A percentile compares a stretch with the other conserved stretches of the same genome.
phyloP scores from a whole-genome alignment of 2,797 vertebrate species.

The Aythya fuligula region DNA sequence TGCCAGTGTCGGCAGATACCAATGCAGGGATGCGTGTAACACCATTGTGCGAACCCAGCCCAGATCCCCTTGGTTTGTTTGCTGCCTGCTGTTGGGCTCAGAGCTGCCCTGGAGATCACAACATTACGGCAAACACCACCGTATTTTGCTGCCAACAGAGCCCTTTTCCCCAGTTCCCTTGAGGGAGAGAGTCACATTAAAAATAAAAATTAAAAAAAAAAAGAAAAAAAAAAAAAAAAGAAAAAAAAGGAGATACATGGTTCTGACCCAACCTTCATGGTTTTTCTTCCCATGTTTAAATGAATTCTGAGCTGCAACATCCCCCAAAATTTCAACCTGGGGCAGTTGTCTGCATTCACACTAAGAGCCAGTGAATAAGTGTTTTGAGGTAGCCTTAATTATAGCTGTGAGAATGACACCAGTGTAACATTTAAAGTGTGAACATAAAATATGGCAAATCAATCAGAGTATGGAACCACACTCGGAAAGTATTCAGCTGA shows the following conservation, averaged over 20 bases:
- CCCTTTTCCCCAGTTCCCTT: neutral
- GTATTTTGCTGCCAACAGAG: neutral
- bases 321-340: neutral
- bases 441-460: conserved; percentile 64
- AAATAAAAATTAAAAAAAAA: neutral
- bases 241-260: neutral
- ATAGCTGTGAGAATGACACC: conserved; percentile 40
- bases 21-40: rapidly evolving
- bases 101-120: neutral
- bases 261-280: neutral
- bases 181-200: neutral
- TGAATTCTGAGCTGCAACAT: neutral
- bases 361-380: conserved; percentile 11
- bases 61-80: neutral
- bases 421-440: conserved; percentile 56
- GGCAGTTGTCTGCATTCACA: conserved; percentile 6
- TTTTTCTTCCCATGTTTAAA: conserved; percentile 23
- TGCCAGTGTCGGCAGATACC: neutral
- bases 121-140: neutral
- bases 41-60: neutral
- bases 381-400: conserved; percentile 34
- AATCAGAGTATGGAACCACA: conserved; percentile 46
- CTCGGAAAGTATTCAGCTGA: conserved; percentile 58
- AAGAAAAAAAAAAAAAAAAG: no score
- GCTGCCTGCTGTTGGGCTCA: neutral